A percentile compares a stretch with the other conserved stretches of the same genome.
These are phyloP conservation scores for Orgyia antiqua DNA, from an alignment of 2,888 invertebrate species.

Conservation along the genomic window DNA sequence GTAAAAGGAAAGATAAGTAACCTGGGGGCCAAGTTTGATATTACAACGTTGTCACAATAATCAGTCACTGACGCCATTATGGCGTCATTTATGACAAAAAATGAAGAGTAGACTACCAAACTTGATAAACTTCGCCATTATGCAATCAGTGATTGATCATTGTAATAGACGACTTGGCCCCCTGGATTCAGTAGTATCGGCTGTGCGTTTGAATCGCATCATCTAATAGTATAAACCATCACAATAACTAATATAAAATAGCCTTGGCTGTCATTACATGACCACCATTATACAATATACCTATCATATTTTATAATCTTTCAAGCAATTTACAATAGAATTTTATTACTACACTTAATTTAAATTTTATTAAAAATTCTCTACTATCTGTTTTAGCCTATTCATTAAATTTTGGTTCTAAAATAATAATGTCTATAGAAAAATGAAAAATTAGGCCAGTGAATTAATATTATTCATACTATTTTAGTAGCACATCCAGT, in stretches of 20 bases:
- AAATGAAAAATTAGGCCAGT: neutral
- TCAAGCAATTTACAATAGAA: constrained; percentile 46
- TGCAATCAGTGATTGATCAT: no score
- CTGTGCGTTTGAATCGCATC: no score
- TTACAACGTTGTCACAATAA: no score
- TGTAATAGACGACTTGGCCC: no score
- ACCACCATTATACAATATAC: constrained; percentile 19
- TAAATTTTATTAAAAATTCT: constrained; percentile 24
- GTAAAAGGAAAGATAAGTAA: no score
- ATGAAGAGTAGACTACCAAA: no score
- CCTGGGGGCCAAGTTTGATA: no score
- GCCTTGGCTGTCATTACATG: constrained; percentile 53
- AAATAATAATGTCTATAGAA: neutral
- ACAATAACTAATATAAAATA: constrained; percentile 50
- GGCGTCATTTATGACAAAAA: no score
- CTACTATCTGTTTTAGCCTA: constrained; percentile 17
- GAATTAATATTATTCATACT: neutral
- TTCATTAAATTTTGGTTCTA: neutral
- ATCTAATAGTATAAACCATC: constrained; percentile 10
- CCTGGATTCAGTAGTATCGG: no score
- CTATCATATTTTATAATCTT: constrained; percentile 33
- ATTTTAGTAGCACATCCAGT: neutral
- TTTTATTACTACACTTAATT: constrained; percentile 37
- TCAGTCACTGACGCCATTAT: no score
- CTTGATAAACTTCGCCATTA: no score